Evolutionary conservation across 2,888 invertebrate species (phyloP).

Genomic region (Orthosia cruda): DNA sequence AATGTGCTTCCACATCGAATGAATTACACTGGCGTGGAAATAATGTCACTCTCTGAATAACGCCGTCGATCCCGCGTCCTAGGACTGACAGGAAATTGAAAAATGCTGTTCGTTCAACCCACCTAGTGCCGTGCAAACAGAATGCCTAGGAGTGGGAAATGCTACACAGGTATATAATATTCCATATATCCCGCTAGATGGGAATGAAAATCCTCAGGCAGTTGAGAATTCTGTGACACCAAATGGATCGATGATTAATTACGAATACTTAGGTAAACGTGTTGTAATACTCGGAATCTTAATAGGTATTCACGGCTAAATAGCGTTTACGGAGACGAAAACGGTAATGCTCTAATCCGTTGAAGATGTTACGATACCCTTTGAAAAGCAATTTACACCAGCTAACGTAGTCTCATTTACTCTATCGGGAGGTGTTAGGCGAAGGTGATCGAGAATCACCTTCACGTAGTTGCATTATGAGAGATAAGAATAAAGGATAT

Average conservation of each 20-base stretch:
- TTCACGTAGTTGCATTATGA: neutral
- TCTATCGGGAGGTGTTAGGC: neutral
- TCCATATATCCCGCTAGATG: neutral
- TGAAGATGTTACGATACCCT: slow-evolving; percentile 19
- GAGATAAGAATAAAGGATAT: neutral
- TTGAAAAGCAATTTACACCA: slow-evolving; percentile 33
- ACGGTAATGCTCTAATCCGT: slow-evolving; percentile 37
- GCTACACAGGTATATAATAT: neutral
- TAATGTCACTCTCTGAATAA: slow-evolving; percentile 35
- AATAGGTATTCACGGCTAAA: slow-evolving; percentile 42
- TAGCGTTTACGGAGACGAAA: slow-evolving; percentile 20
- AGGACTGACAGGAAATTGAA: slow-evolving; percentile 69
- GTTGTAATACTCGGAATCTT: slow-evolving; percentile 18
- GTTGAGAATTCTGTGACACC: slow-evolving; percentile 24
- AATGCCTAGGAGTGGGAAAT: slow-evolving; percentile 22
- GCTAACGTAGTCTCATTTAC: slow-evolving; percentile 27
- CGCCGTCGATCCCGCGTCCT: slow-evolving; percentile 21
- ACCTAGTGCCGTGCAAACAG: slow-evolving; percentile 35
- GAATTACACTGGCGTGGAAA: slow-evolving; percentile 36
- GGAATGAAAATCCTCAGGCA: slow-evolving; percentile 9
- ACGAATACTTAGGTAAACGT: slow-evolving; percentile 18
- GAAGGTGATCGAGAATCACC: slow-evolving; percentile 7
- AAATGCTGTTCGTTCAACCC: slow-evolving; percentile 66
- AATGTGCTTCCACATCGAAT: slow-evolving; percentile 41
- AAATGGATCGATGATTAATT: slow-evolving; percentile 42